Base-by-base conservation (phyloP, 2,113 vertebrate genomes). In the Salminus brasiliensis region DNA sequence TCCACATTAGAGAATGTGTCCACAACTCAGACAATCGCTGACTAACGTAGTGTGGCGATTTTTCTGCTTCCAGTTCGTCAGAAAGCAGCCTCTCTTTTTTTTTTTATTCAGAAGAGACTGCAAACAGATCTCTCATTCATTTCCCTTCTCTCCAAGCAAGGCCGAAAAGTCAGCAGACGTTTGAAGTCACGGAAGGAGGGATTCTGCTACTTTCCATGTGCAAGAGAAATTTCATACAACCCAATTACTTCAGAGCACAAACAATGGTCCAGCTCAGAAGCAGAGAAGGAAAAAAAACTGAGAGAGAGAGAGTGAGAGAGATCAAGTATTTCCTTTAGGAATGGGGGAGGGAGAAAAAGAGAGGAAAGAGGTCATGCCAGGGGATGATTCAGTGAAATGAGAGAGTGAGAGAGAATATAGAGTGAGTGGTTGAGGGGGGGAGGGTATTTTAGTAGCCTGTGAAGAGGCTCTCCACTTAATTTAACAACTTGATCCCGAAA, bases 401-500 rank as follows among this genome's bases (percentile, higher is more conserved):
- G 34, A 16, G 29, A 27, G 59, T 2, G 52, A 21, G 52, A 41
- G 53, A 70, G 76, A 71, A 18, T 16, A 49, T 59, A 67, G 34
- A 65, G 55, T n/a, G 60, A 49, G 57, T 57, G 41, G 57, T 25
- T 71, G 76, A 21, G 74, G 32, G 73, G 65, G 74, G 18, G 52
- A n/a, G 52, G 52, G 52, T 9, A 55, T 25, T 71, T 75, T 55
- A 71, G 55, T 55, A 76, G 83, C 79, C 77, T 81, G 77, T 79
- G 74, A 85, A 90, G 87, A 86, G 86, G 83, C 80, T 79, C 90
- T 91, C 86, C 81, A 89, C 83, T 87, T 89, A 76, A 93, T 91
- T 89, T 87, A 88, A 88, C 88, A 88, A 85, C 88, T 90, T 89
- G 86, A 92, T 91, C 88, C 84, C 85, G 87, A 84, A 89, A 83